phyloP scores from a whole-genome alignment of 2,888 invertebrate species.

The Chrysodeixis includens region DNA sequence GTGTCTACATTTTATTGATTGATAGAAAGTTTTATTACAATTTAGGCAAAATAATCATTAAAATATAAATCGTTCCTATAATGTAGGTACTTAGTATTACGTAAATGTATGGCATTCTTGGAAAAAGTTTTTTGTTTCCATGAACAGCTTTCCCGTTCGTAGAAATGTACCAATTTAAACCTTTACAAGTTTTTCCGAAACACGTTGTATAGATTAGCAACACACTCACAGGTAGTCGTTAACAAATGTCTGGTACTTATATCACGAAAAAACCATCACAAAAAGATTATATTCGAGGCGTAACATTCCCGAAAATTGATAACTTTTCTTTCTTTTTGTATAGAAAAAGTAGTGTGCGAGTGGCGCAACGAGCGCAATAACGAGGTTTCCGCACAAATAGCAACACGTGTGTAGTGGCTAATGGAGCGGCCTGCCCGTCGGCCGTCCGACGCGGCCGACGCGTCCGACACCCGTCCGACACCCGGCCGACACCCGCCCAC shows the following conservation, averaged over 20 bases:
- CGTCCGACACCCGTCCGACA: conserved; percentile 2
- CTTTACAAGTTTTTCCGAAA: no score
- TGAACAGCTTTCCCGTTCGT: no score
- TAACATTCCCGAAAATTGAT: conserved; percentile 62
- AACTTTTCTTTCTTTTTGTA: conserved; percentile 65
- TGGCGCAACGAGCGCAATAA: conserved; percentile 70
- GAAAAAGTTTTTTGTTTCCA: no score
- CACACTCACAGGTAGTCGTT: neutral
- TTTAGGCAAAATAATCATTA: no score
- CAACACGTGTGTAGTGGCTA: conserved; percentile 73
- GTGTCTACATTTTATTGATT: neutral
- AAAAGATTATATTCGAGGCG: conserved; percentile 38
- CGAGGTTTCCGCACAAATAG: conserved; percentile 76
- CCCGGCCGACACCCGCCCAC: conserved; percentile 20
- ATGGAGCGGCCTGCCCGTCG: conserved; percentile 60
- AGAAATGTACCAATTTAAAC: no score
- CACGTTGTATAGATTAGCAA: neutral
- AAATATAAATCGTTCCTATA: no score
- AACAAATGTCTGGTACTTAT: neutral
- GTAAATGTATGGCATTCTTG: no score
- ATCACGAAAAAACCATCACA: conserved; percentile 30
- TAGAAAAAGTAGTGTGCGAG: conserved; percentile 63
- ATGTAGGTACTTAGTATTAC: no score
- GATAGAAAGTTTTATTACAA: neutral
- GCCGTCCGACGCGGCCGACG: conserved; percentile 15